phyloP scores from a whole-genome alignment of 2,113 vertebrate species.

The Antennarius striatus region DNA sequence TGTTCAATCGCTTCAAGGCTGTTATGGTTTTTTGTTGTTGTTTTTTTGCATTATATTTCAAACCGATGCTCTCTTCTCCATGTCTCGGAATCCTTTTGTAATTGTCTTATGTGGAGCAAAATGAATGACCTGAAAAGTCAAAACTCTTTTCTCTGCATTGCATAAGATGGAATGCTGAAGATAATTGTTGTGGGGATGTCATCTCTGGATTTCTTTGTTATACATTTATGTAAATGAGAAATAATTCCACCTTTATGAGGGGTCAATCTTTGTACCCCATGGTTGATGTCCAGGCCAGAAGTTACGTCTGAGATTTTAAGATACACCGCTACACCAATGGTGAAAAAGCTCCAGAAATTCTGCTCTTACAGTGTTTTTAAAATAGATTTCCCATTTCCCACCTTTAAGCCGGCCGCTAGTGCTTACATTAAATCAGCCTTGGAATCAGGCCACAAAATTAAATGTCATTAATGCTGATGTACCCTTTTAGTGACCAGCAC shows the following conservation, averaged over 20 bases:
- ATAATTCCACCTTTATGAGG: not conserved
- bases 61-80: not conserved
- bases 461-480: constrained; percentile 41
- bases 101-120: not conserved
- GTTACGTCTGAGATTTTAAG: not conserved
- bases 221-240: not conserved
- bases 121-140: not conserved
- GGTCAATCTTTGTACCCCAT: not conserved
- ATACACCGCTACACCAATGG: no score
- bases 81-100: not conserved
- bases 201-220: not conserved
- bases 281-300: not conserved
- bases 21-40: constrained; percentile 22
- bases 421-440: constrained; percentile 27
- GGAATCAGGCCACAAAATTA: constrained; percentile 22
- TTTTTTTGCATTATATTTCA: constrained; percentile 18
- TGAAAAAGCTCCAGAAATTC: not conserved
- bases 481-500: constrained; percentile 30
- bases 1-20: constrained; percentile 35
- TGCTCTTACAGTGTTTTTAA: not conserved
- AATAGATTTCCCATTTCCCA: constrained; percentile 13
- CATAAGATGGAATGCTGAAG: not conserved
- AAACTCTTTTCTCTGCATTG: no score
- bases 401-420: constrained; percentile 19
- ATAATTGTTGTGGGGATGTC: not conserved